Base-by-base conservation (phyloP, 2,113 vertebrate genomes). In the Scomber colias region DNA sequence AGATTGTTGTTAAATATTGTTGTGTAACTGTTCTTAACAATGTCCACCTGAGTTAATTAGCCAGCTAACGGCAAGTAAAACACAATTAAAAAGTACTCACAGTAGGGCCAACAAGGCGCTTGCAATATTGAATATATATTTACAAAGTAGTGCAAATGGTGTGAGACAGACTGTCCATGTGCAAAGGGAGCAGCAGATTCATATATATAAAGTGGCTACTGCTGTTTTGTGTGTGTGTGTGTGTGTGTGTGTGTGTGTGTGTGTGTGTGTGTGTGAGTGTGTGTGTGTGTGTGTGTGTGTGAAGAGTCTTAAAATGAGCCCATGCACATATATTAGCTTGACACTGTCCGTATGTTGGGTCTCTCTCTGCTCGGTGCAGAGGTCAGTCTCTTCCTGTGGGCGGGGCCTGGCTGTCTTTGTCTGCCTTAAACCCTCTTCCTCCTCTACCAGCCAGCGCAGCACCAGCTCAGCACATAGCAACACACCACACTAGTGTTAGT, bases 401-500 rank as follows among this genome's bases (percentile, higher is more conserved):
- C 7, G 70, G 77, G 65, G 71, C 55, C 49, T 75, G 31, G 75
- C n/a, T 16, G 70, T 82, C 76, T 93, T 92, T 93, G 81, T 89
- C 75, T 64, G 54, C 16, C 16, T 80, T 91, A 91, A 93, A 89
- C 81, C 85, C 81, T 74, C 84, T 90, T 88, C 90, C 83, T 85
- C 79, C 81, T 67, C 79, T 48, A 24, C 71, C 49, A 73, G 78
- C 90, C 53, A 87, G 84, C 80, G 0, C 77, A 91, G 89, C 88
- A 89, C 84, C 82, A 90, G 8, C 79, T 92, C 90, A 90, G 92
- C 92, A 92, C 79, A 88, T 83, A 73, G 51, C 75, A 53, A 57
- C 64, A 70, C 81, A 64, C 66, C 17, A 1, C 54, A 19, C 15
- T 21, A 50, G 16, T 79, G 50, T 46, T 1, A 21, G 71, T 31